These are phyloP conservation scores for Takifugu rubripes DNA, from an alignment of 2,797 vertebrate species.

Conservation along the genomic window DNA sequence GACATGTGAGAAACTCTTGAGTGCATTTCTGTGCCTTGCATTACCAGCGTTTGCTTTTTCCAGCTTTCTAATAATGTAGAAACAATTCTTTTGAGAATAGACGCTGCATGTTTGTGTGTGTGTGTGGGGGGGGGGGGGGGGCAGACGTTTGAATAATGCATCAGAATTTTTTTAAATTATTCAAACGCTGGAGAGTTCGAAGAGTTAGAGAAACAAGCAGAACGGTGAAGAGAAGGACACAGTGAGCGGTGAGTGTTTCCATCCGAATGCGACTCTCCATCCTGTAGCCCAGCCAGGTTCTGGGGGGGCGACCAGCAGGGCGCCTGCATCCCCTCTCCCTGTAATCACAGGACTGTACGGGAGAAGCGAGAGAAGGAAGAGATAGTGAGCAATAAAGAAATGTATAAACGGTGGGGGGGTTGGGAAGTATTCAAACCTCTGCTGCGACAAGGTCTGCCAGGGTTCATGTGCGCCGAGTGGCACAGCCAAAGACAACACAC, in stretches of 20 bases:
- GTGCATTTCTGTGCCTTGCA: no score
- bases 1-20: no score
- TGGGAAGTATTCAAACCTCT: conserved; percentile 48
- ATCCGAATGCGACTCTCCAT: conserved; percentile 32
- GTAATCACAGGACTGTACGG: conserved; percentile 15
- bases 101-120: no score
- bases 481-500: conserved; percentile 63
- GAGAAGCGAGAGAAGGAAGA: conserved; percentile 21
- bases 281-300: conserved; percentile 19
- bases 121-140: no score
- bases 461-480: conserved; percentile 52
- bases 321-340: conserved; percentile 37
- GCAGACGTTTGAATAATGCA: conserved; percentile 51
- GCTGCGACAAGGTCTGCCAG: conserved; percentile 61
- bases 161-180: conserved; percentile 50
- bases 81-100: no score
- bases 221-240: conserved; percentile 36
- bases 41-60: no score
- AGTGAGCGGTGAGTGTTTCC: conserved; percentile 41
- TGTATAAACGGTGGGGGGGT: conserved; percentile 6
- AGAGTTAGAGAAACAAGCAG: conserved; percentile 7
- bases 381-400: conserved; percentile 11
- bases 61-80: no score
- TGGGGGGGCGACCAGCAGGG: conserved; percentile 38
- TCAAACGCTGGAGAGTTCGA: conserved; percentile 26